A percentile compares a stretch with the other conserved stretches of the same genome.
Evolutionary conservation across 2,113 vertebrate species (phyloP).

Genomic region (Pionites leucogaster): DNA sequence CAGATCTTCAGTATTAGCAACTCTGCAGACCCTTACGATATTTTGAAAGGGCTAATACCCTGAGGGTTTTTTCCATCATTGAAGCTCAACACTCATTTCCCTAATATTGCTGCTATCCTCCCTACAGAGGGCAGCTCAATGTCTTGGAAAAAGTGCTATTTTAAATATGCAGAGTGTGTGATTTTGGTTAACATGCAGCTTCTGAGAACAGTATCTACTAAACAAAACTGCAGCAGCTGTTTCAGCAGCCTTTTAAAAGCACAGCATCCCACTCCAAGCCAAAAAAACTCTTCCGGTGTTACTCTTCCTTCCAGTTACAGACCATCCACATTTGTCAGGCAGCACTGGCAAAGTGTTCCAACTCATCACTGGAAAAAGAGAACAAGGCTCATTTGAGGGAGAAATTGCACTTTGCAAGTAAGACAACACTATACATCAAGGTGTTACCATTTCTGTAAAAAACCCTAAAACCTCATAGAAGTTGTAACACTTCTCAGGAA

Average conservation of each 20-base stretch:
- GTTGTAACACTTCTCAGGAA: background rate
- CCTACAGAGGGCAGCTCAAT: background rate
- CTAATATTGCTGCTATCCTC: background rate
- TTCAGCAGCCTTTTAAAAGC: background rate
- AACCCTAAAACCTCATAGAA: rapidly evolving
- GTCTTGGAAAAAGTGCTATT: rapidly evolving
- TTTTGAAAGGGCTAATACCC: background rate
- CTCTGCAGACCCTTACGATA: background rate
- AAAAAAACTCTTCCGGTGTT: background rate
- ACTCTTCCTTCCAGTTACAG: background rate
- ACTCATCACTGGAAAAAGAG: slow-evolving; percentile 45
- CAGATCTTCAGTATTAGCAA: background rate
- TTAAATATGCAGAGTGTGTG: background rate
- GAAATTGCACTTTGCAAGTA: background rate
- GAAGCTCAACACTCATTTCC: background rate
- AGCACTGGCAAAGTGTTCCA: background rate
- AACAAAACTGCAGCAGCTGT: background rate
- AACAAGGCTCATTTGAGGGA: background rate
- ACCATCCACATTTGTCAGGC: background rate
- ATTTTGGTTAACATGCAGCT: background rate
- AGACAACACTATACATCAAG: background rate
- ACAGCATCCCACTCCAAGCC: background rate
- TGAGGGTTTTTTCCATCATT: rapidly evolving
- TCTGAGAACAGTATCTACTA: background rate
- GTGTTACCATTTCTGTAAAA: background rate